Evolutionary conservation across 2,113 vertebrate genomes (phyloP), one percentile per base, ranked within the genome.

Genomic region (Epinephelus fuscoguttatus): DNA sequence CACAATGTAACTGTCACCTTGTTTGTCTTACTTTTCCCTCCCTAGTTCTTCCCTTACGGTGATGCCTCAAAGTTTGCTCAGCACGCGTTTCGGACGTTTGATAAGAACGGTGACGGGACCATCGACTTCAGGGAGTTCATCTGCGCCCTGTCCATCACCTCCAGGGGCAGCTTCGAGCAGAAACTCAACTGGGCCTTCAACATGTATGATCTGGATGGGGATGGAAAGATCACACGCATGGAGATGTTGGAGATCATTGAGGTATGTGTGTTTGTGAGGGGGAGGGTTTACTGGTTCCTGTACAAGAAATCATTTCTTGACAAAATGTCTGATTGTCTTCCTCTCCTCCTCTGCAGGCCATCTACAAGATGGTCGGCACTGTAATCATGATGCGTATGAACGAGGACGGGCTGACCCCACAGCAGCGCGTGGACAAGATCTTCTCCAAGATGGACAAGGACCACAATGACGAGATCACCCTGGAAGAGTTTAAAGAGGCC

Each of bases 341-440:
- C 47, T n/a, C 11, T 17, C 9, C 5, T 13, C 45, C 13, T 59
- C 25, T 84, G 45, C 92, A 99, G 98, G 98, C 98, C 47, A 99
- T 99, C 91, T 99, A 99, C 94, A 99, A 98, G 94, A 99, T 99
- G 98, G 98, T 99, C 57, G 98, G 98, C 81, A 99, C 98, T 0
- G 98, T 99, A 88, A 99, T 99, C 91, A 99, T 99, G 98, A 99
- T 99, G 98, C 96, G 98, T 4, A 99, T 99, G 98, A 99, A 99
- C 75, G 98, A 99, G 42, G 98, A 99, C 0, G 97, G 97, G 84
- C 95, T 99, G 91, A 99, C 98, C 0, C 98, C 98, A 19, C 98
- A 99, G 95, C 98, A 99, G 91, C 96, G 98, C 0, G 98, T 99
- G 27, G 98, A 99, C 95, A 99, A 98, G 95, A 99, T 99, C 96